Base-by-base conservation (phyloP, 1,140 invertebrate genomes). In the Sinonovacula constricta region DNA sequence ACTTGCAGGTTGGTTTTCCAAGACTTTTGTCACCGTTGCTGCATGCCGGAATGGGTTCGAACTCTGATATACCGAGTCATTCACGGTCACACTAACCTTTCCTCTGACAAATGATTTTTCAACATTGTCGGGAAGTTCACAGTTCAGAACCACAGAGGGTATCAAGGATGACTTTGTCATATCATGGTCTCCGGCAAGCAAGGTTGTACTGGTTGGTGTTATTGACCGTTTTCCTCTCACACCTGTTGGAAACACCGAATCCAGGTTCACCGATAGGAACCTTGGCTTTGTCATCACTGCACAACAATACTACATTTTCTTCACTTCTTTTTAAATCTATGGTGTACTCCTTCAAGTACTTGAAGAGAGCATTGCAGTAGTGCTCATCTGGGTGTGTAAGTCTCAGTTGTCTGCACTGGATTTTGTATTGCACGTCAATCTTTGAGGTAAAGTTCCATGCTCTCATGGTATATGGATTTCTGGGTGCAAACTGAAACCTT, bases 401-500 rank as follows among this genome's bases (percentile, higher is more conserved):
- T 24, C 75, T 10, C 0, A 83, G 49, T 34, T 81, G 80, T 3
- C 80, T 56, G 2, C 75, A 7, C 53, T 81, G 82, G 54, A 83
- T 83, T 57, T 83, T 83, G 49, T 81, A 81, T 49, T 83, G 82
- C 0, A 80, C 76, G 28, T 51, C 5, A 0, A 81, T 34, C 12
- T 31, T 53, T 0, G 36, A 69, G n/a, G 82, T 83, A 39, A 83
- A 81, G 36, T 59, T 66, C 22, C 62, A 36, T 68, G 82, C 72
- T 59, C 53, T 5, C 10, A 76, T 18, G 5, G 66, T 18, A 49
- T 77, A 81, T 18, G 80, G 82, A 28, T 81, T 84, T 14, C 74
- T 66, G 0, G 82, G 83, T 14, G 66, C 57, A 70, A 84, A 82
- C 60, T 84, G 82, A 4, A 84, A 54, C 39, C 82, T n/a, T 14